These are phyloP conservation scores for Chaetura pelagica DNA, from an alignment of 2,113 vertebrate genomes.

Conservation along the genomic window DNA sequence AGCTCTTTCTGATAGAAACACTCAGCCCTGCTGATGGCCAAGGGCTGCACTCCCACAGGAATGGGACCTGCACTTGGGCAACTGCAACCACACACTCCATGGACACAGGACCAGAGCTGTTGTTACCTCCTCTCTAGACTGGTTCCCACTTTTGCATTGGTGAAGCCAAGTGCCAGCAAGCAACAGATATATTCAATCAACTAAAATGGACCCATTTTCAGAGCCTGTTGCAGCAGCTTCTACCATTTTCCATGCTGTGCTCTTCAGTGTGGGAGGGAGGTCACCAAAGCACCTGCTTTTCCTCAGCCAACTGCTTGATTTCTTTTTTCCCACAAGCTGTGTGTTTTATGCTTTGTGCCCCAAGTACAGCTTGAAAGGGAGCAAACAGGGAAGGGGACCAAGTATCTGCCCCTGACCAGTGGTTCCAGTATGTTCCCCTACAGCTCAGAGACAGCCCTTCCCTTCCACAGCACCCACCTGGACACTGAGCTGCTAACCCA, in stretches of 20 bases:
- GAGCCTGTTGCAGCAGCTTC: background rate
- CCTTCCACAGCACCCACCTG: background rate
- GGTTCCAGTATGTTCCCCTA: background rate
- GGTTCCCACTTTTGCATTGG: background rate
- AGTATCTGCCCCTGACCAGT: background rate
- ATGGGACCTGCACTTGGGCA: fast-evolving
- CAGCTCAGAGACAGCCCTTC: background rate
- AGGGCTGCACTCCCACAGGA: background rate
- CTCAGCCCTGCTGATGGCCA: background rate
- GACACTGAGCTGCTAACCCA: background rate
- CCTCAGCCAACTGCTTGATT: background rate
- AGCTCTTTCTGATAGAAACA: background rate
- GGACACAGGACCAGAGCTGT: background rate
- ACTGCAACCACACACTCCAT: fast-evolving
- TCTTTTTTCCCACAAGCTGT: background rate
- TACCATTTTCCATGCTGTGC: background rate
- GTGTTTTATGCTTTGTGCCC: background rate
- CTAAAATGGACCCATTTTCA: background rate
- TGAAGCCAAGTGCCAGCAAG: background rate
- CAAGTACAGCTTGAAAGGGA: background rate
- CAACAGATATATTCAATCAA: background rate
- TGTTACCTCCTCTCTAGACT: background rate
- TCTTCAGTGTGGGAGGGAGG: background rate
- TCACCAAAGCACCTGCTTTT: background rate
- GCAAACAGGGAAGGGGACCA: background rate